These are phyloP conservation scores for Bujurquina vittata DNA, from an alignment of 2,113 vertebrate genomes.

Conservation along the genomic window DNA sequence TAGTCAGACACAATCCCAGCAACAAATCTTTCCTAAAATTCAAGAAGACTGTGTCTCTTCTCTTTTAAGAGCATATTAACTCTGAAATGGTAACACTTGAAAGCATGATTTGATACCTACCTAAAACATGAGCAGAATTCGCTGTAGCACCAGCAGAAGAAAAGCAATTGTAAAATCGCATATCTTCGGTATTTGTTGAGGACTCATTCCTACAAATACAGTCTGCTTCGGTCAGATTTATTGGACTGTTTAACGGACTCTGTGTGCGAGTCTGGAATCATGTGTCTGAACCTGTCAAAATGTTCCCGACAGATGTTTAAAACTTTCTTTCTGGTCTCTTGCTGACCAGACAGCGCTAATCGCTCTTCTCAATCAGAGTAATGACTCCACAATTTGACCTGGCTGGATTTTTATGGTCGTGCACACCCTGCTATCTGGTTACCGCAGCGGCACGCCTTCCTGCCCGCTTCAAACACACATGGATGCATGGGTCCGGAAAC, in stretches of 20 bases:
- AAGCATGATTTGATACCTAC: not conserved
- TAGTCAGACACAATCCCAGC: not conserved
- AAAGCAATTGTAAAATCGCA: not conserved
- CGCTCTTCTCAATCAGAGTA: slow-evolving; percentile 57
- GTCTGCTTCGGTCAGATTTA: not conserved
- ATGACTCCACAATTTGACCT: slow-evolving; percentile 54
- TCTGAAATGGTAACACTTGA: not conserved
- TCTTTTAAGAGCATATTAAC: not conserved
- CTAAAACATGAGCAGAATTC: not conserved
- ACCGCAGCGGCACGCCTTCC: slow-evolving; percentile 42
- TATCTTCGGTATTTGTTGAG: not conserved
- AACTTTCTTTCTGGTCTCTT: not conserved
- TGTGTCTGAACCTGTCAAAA: not conserved
- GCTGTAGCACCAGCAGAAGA: not conserved
- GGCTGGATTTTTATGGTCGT: slow-evolving; percentile 7
- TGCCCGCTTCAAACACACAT: slow-evolving; percentile 41
- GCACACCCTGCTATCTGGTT: slow-evolving; percentile 55
- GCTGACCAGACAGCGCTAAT: slow-evolving; percentile 53
- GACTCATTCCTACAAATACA: not conserved
- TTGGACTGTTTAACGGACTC: not conserved
- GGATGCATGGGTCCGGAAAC: slow-evolving; percentile 43
- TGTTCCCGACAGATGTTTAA: slow-evolving; percentile 22
- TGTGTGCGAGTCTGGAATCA: not conserved
- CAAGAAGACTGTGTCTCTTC: not conserved
- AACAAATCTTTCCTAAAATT: not conserved